A percentile compares a stretch with the other conserved stretches of the same genome.
Evolutionary conservation across 2,888 invertebrate genomes (phyloP).

Genomic region (Tuta absoluta): DNA sequence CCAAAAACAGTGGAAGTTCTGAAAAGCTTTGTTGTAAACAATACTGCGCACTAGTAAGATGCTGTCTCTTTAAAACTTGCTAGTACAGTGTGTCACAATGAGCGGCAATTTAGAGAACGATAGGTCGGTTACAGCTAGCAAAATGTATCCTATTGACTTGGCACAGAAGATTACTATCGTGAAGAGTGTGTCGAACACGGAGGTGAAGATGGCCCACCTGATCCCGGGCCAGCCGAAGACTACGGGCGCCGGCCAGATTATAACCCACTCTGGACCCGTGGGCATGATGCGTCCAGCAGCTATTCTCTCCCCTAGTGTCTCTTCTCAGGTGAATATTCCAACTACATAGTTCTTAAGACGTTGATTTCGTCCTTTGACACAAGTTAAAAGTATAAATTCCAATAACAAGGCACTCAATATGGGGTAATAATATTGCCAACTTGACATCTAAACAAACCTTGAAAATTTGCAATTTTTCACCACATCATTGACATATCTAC

Average conservation of each 20-base stretch:
- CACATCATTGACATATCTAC: neutral
- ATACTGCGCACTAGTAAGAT: slow-evolving; percentile 18
- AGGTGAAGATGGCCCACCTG: slow-evolving; percentile 76
- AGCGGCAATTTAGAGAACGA: slow-evolving; percentile 78
- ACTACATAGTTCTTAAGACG: neutral
- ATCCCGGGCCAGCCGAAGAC: slow-evolving; percentile 68
- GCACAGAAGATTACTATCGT: slow-evolving; percentile 79
- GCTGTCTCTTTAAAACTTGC: slow-evolving; percentile 25
- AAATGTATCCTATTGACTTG: slow-evolving; percentile 81
- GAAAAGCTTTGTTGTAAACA: neutral
- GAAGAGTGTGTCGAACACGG: slow-evolving; percentile 69
- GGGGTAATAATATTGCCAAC: slow-evolving; percentile 12
- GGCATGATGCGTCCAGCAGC: slow-evolving; percentile 74
- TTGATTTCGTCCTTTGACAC: neutral
- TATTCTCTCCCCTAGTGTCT: slow-evolving; percentile 70
- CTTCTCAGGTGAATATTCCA: slow-evolving; percentile 62
- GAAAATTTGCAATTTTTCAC: slow-evolving; percentile 8
- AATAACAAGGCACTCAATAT: neutral
- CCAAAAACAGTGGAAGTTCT: neutral
- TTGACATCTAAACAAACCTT: slow-evolving; percentile 17
- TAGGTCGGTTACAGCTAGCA: slow-evolving; percentile 78
- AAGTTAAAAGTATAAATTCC: neutral
- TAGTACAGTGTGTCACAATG: slow-evolving; percentile 53
- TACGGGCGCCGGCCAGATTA: slow-evolving; percentile 62
- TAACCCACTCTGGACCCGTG: slow-evolving; percentile 65